phyloP scores from a whole-genome alignment of 2,888 invertebrate species.

The Lithophane socia region DNA sequence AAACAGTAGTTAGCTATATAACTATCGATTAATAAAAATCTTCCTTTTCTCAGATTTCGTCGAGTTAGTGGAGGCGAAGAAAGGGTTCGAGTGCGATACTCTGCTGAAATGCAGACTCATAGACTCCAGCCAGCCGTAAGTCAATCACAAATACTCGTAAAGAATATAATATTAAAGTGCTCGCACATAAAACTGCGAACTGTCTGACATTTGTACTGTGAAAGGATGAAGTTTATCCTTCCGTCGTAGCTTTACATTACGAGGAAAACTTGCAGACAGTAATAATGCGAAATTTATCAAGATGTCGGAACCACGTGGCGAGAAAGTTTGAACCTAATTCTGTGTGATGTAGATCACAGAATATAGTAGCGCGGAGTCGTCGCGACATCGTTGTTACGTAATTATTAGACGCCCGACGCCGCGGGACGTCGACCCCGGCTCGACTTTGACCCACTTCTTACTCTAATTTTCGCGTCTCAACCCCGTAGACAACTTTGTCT shows the following conservation, averaged over 20 bases:
- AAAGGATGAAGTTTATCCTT: constrained; percentile 68
- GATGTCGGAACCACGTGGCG: constrained; percentile 49
- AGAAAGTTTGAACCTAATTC: constrained; percentile 66
- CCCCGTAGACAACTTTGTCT: constrained; percentile 80
- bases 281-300: constrained; percentile 72
- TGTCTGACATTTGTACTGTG: constrained; percentile 67
- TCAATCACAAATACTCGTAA: constrained; percentile 65
- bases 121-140: constrained; percentile 74
- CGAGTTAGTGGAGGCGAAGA: constrained; percentile 62
- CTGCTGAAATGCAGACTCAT: constrained; percentile 73
- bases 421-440: constrained; percentile 83
- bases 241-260: constrained; percentile 65
- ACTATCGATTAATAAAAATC: constrained; percentile 56
- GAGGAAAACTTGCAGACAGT: constrained; percentile 67
- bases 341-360: constrained; percentile 63
- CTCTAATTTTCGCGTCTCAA: constrained; percentile 88
- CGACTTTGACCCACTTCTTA: constrained; percentile 90
- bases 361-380: constrained; percentile 67
- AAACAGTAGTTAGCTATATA: constrained; percentile 35
- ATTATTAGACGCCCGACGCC: constrained; percentile 84
- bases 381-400: constrained; percentile 84
- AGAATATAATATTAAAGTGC: constrained; percentile 60
- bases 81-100: constrained; percentile 68
- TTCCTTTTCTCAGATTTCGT: constrained; percentile 71
- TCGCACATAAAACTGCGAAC: constrained; percentile 61